Base-by-base conservation (phyloP, 2,888 invertebrate genomes). In the Dyspetes luteomarginatus region DNA sequence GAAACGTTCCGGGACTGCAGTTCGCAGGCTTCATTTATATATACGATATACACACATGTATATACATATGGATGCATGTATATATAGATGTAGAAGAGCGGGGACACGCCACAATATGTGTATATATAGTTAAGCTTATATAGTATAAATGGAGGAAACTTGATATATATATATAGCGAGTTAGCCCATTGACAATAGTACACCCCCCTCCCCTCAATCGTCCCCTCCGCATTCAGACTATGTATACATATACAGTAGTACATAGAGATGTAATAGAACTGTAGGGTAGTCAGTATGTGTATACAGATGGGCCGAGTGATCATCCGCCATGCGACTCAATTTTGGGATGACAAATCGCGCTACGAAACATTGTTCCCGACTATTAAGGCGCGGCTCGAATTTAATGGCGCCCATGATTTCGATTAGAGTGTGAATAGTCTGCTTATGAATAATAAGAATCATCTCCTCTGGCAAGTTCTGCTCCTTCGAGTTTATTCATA, bases 351-450 rank as follows among this genome's bases (percentile, higher is more conserved):
- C 87, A 89, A 88, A 89, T 89, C 86, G 87, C 82, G 78, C 67
- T 74, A 82, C 79, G 83, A 82, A 83, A 85, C 86, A 87, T 85
- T 84, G 83, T 85, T 77, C 86, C 84, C 85, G 87, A 85, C 85
- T 87, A 88, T 88, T 88, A 88, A 88, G 88, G 88, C 85, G 88
- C 88, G 86, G 86, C 85, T n/a, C 82, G 83, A 85, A 87, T 88
- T 88, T 88, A 88, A 89, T 88, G 89, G 88, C 87, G 86, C 86
- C 85, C 86, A 84, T 87, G 86, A 88, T 85, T 85, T 83, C 84
- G 84, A 84, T 88, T 87, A 88, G 87, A 85, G 81, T 75, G 84
- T 82, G 86, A 88, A 88, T 85, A 82, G 83, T 82, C 76, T 82
- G 85, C 86, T 87, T 84, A 85, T 86, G 84, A 85, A 86, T 85